A percentile compares a stretch with the other conserved stretches of the same genome.
phyloP scores from a whole-genome alignment of 2,113 vertebrate genomes.

The Geococcyx californianus region DNA sequence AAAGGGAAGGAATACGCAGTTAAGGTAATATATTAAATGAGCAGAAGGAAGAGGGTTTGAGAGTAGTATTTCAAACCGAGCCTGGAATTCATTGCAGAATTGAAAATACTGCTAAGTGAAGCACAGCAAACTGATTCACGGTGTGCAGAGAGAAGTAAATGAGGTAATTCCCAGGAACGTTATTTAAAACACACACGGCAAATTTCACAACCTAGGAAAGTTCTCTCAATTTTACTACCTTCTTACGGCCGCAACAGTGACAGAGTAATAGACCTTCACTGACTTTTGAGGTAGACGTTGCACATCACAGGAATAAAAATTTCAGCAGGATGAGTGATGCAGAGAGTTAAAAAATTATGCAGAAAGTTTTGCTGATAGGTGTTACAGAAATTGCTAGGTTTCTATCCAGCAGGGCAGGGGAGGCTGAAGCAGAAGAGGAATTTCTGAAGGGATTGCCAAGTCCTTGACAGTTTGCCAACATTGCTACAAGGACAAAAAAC shows the following conservation, averaged over 20 bases:
- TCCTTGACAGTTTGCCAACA: background rate
- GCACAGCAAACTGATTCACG: background rate
- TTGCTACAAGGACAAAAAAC: background rate
- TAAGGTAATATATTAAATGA: background rate
- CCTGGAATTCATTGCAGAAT: background rate
- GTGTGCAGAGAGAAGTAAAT: background rate
- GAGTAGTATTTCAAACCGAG: background rate
- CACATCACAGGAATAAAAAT: background rate
- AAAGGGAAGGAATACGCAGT: background rate
- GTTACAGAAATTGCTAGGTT: background rate
- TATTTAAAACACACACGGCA: background rate
- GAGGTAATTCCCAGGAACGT: background rate
- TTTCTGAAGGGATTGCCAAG: background rate
- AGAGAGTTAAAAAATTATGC: background rate
- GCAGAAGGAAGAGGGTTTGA: background rate
- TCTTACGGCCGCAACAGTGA: background rate
- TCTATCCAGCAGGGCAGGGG: background rate
- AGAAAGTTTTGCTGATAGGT: background rate
- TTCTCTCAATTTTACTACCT: background rate
- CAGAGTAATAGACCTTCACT: background rate
- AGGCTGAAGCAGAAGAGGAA: background rate
- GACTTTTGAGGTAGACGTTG: background rate
- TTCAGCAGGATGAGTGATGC: background rate
- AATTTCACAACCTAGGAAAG: background rate
- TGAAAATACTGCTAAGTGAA: background rate